Conservation (phyloP, 2,888 invertebrate genomes). For the Matsumyia berberina region DNA sequence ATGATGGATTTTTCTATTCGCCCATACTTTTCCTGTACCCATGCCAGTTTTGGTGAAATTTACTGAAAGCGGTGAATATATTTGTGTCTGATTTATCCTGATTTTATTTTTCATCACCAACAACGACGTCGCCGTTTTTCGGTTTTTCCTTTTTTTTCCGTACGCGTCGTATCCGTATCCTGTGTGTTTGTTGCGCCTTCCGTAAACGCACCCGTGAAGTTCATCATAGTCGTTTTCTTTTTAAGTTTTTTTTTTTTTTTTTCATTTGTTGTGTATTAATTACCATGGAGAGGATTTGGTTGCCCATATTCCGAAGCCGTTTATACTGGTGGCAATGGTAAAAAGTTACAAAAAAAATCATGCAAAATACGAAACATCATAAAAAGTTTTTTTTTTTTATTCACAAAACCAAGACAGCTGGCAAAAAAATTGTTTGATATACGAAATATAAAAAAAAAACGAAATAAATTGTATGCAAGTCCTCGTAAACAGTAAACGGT, state of each 20-base stretch:
- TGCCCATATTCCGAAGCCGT: constrained; percentile 42
- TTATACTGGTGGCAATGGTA: constrained; percentile 32
- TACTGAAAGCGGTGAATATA: constrained; percentile 58
- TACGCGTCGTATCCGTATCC: constrained; percentile 63
- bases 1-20: constrained; percentile 69
- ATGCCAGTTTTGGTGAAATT: constrained; percentile 26
- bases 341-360: constrained; percentile 14
- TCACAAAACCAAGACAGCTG: constrained; percentile 18
- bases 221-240: constrained; percentile 60
- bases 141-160: constrained; percentile 49
- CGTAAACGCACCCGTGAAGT: constrained; percentile 66
- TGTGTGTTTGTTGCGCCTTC: constrained; percentile 45
- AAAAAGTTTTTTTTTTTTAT: constrained; percentile 12
- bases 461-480: constrained; percentile 46
- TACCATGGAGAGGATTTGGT: constrained; percentile 41
- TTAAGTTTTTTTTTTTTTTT: constrained; percentile 40
- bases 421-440: constrained; percentile 19
- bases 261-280: constrained; percentile 47
- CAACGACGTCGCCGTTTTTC: constrained; percentile 37
- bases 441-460: constrained; percentile 56
- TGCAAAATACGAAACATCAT: constrained; percentile 31
- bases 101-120: constrained; percentile 39
- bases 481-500: constrained; percentile 8
- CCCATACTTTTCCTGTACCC: constrained; percentile 60
- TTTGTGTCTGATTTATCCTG: constrained; percentile 66